These are phyloP conservation scores for Onychostruthus taczanowskii DNA, from an alignment of 2,113 vertebrate genomes.

Conservation along the genomic window DNA sequence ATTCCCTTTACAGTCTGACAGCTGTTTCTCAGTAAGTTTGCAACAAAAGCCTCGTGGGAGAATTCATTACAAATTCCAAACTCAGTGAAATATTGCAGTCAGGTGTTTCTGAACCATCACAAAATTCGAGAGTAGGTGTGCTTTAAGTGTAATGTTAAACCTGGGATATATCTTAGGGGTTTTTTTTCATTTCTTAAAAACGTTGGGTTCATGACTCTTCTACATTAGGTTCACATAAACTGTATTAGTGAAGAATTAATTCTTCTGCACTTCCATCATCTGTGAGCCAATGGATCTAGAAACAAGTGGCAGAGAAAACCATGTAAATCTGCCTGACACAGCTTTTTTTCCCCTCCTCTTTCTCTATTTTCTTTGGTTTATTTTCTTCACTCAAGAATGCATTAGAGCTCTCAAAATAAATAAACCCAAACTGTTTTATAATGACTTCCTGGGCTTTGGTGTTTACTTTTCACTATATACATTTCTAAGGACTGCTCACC, in stretches of 20 bases:
- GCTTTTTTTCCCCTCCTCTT: not conserved
- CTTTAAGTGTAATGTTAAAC: not conserved
- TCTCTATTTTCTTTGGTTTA: not conserved
- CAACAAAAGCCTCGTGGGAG: not conserved
- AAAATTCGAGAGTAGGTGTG: not conserved
- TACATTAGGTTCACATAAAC: not conserved
- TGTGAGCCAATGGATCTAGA: not conserved
- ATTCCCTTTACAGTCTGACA: not conserved
- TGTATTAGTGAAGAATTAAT: not conserved
- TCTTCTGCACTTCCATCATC: not conserved
- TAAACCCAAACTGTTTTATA: not conserved
- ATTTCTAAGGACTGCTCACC: not conserved
- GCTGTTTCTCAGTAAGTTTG: not conserved
- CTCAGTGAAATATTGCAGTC: not conserved
- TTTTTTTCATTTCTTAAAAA: not conserved
- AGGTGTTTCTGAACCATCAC: not conserved
- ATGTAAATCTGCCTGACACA: not conserved
- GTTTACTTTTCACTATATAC: not conserved
- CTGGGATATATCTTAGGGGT: not conserved
- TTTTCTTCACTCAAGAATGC: not conserved
- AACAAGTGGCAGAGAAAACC: not conserved
- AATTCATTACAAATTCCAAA: not conserved
- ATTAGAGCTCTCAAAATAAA: not conserved
- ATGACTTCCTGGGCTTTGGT: not conserved
- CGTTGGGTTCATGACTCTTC: not conserved